Percentiles rank a stretch among this genome's conserved stretches.
Conservation (phyloP, 2,888 invertebrate genomes). For the Drosophila hamatofila region DNA sequence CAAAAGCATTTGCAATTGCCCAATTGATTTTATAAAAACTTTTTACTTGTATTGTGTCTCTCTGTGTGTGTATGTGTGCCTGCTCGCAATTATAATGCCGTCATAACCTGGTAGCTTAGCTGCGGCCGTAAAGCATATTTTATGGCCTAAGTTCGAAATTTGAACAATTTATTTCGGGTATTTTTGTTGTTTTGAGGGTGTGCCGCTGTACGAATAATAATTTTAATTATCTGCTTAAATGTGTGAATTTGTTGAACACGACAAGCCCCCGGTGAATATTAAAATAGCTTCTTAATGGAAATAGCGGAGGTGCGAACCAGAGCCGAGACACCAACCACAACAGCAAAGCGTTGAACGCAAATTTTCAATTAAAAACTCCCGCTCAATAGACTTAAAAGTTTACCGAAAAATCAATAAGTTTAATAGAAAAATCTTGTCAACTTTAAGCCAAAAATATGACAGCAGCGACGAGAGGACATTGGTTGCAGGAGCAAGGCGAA, state of each 20-base stretch:
- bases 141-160: constrained; percentile 53
- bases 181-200: constrained; percentile 29
- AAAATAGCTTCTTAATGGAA: constrained; percentile 6
- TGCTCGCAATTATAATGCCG: constrained; percentile 61
- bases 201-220: constrained; percentile 9
- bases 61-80: constrained; percentile 20
- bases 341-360: neutral
- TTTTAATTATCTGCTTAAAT: constrained; percentile 26
- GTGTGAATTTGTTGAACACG: constrained; percentile 32
- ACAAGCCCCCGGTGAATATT: constrained; percentile 6
- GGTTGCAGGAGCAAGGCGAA: no score
- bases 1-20: constrained; percentile 51
- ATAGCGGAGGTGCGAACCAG: neutral
- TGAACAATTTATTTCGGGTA: constrained; percentile 35
- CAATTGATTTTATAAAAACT: constrained; percentile 40
- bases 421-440: constrained; percentile 16
- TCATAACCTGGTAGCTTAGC: constrained; percentile 56
- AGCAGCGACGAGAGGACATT: neutral
- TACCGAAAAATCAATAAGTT: constrained; percentile 1
- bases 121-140: constrained; percentile 62
- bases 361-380: constrained; percentile 1
- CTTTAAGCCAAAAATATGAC: constrained; percentile 43
- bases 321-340: constrained; percentile 5
- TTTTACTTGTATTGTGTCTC: constrained; percentile 12
- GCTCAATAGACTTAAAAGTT: neutral